Base-by-base conservation (phyloP, 2,113 vertebrate species). In the Cyprinus carpio region DNA sequence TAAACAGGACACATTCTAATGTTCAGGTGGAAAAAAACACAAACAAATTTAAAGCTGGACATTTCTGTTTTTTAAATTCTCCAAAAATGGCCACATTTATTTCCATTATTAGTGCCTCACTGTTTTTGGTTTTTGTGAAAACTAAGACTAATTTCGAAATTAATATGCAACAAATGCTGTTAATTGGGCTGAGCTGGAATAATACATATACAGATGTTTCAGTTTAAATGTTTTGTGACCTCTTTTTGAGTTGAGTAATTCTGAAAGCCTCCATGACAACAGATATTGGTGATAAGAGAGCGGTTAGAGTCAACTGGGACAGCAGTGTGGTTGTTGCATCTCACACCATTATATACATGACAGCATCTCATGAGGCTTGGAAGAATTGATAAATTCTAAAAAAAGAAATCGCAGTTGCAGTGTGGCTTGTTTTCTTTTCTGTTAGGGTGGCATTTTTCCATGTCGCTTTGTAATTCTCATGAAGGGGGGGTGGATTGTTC, bases 221-320 rank as follows among this genome's bases (percentile, higher is more conserved):
- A 34, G 7, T 13, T 60, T 27, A 64, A 81, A 67, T 20, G 12
- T 81, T 69, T 49, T 4, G 6, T 81, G 79, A 81, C 79, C 62
- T 69, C 64, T 46, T 83, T 65, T 65, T 71, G 40, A 34, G 76
- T 49, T 25, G 49, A 69, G 75, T 71, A 34, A 86, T 86, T 82
- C 34, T 86, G 72, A 78, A 83, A 83, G 25, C 81, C 81, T 51
- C 25, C 6, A 34, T 65, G 18, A 51, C 60, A 69, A 4, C 60
- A 81, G 79, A 81, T 82, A 37, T 40, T 83, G 60, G 29, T 4
- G 12, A 58, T 71, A 46, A 82, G 60, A 69, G 4, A 46, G 27
- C 15, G 37, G 46, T 69, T 81, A 51, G 79, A 81, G 40, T 49
- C 79, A 81, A 49, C 62, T 81, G 62, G 58, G 58, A 80, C 78